These are phyloP conservation scores for Stichopus chloronotus DNA, from an alignment of 35 echinoderm and acorn worm genomes.

Conservation along the genomic window DNA sequence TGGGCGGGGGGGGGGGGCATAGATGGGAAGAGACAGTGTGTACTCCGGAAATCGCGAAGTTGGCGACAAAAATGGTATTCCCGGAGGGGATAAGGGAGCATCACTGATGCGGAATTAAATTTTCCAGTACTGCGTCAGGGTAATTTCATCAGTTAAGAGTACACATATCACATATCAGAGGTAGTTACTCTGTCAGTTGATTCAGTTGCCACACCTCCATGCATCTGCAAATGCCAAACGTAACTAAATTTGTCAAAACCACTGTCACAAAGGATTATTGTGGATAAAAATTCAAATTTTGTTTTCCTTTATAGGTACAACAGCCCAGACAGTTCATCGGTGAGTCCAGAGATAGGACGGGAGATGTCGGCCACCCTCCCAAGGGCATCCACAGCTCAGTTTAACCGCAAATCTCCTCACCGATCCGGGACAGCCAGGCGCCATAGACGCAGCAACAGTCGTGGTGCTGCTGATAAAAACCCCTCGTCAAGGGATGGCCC, in stretches of 20 bases:
- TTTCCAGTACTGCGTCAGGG: too few species aligned
- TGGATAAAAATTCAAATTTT: neutral
- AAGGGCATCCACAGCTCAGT: conserved; percentile 56
- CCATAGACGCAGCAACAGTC: conserved; percentile 87
- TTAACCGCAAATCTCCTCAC: conserved; percentile 74
- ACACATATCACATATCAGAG: too few species aligned
- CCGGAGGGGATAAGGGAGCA: too few species aligned
- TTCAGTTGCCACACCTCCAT: too few species aligned
- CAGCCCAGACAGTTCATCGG: conserved; percentile 76
- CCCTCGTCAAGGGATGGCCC: neutral
- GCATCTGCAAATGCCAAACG: too few species aligned
- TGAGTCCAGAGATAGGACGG: conserved; percentile 71
- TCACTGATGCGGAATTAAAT: too few species aligned
- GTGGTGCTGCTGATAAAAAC: conserved; percentile 55
- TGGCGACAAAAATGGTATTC: too few species aligned
- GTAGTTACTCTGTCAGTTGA: too few species aligned
- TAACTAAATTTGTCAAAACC: too few species aligned
- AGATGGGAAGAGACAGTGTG: neutral
- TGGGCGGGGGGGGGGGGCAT: neutral
- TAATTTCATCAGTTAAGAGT: too few species aligned
- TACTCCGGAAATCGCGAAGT: neutral
- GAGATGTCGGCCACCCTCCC: conserved; percentile 64
- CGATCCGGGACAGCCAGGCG: conserved; percentile 63
- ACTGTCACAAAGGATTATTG: neutral
- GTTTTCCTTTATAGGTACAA: conserved; percentile 66